Evolutionary conservation across 2,797 vertebrate species (phyloP), one percentile per base, ranked within the genome.

Genomic region (Lates japonicus): DNA sequence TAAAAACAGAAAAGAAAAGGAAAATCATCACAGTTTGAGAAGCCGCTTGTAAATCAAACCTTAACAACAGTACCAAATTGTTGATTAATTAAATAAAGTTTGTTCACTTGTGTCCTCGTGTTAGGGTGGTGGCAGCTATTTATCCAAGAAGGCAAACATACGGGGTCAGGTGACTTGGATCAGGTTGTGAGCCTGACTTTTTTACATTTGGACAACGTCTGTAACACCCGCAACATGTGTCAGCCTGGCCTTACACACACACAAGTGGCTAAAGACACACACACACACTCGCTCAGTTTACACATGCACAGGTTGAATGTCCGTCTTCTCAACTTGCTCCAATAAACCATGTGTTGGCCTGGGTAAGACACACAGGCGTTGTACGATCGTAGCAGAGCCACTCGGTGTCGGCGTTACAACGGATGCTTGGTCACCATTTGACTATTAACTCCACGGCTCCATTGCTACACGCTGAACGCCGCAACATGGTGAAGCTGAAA

Each of bases 371-470:
- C n/a, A 29, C 64, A 74, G 14, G 37, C 16, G 39, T 0, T 20
- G 3, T 54, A 44, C 54, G 71, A 61, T 46, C 9, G 39, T 35
- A 52, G 62, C 63, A 63, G 37, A 37, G 51, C 57, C 29, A 55
- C 29, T 80, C 63, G 12, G 85, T 35, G 61, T 93, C 88, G n/a
- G 80, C 37, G 19, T 93, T 92, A 90, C 92, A 76, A 41, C 81
- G n/a, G 74, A 83, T 49, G 79, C 80, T 78, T 13, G 1, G 33
- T 55, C 71, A 64, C 68, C 14, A 76, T 88, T 82, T 76, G 87
- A 88, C 82, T 68, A 76, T 86, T 84, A 72, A 83, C 82, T 68
- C 61, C 29, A 39, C 46, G 13, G 67, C 83, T 84, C 63, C 33
- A 39, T 83, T 9, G 48, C 19, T 41, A 77, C 66, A 83, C 81